Percentiles rank a stretch among this genome's conserved stretches.
Evolutionary conservation across 2,888 invertebrate genomes (phyloP).

Genomic region (Stenotaenia linearis): DNA sequence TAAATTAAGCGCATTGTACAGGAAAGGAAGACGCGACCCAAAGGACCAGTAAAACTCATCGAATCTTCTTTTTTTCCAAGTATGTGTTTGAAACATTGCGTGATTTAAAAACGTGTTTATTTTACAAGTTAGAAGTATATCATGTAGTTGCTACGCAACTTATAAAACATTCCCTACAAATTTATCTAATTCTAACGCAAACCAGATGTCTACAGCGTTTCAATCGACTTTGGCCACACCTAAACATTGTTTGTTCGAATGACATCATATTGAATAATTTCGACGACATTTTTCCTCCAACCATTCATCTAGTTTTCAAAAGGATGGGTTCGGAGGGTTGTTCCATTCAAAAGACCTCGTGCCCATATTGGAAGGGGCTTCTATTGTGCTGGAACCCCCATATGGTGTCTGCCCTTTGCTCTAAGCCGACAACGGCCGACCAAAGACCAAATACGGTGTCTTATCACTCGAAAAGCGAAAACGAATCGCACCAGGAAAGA

Average conservation of each 20-base stretch:
- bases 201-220: neutral
- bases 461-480: neutral
- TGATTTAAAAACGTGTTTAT: too few species aligned
- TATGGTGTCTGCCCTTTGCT: conserved; percentile 12
- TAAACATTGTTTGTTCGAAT: neutral
- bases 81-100: too few species aligned
- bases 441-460: neutral
- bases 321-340: neutral
- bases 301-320: neutral
- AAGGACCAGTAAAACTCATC: too few species aligned
- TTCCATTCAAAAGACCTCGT: conserved; percentile 15
- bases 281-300: neutral
- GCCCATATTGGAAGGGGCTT: conserved; percentile 9
- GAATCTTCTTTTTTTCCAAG: too few species aligned
- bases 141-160: too few species aligned
- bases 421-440: neutral
- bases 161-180: too few species aligned
- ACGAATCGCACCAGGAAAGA: neutral
- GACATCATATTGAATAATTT: conserved; percentile 15
- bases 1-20: too few species aligned
- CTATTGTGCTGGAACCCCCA: neutral
- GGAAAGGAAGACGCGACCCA: too few species aligned
- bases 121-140: too few species aligned
- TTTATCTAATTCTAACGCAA: too few species aligned
- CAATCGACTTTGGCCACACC: neutral